phyloP scores from a whole-genome alignment of 2,888 invertebrate species.

The Trypoxylon attenuatum region DNA sequence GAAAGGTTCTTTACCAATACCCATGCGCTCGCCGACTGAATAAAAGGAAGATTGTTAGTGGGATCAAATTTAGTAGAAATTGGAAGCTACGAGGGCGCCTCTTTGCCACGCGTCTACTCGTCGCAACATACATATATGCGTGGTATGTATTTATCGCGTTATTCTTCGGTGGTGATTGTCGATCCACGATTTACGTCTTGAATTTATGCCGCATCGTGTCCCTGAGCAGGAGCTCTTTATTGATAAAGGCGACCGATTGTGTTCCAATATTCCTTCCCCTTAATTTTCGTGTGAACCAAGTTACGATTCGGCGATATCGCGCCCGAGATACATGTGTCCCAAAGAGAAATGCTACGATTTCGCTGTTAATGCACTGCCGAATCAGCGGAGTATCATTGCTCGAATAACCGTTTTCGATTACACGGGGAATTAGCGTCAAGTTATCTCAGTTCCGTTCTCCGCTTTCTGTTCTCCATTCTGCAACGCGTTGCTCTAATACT shows the following conservation, averaged over 20 bases:
- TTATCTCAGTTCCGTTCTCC: too few species aligned
- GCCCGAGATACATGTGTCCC: background rate
- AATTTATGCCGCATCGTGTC: slow-evolving; percentile 5
- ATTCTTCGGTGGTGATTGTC: background rate
- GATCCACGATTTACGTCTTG: background rate
- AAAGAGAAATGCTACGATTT: background rate
- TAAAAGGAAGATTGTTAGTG: slow-evolving; percentile 43
- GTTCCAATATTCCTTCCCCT: slow-evolving; percentile 4
- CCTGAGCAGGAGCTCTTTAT: background rate
- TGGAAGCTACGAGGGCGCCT: slow-evolving; percentile 31
- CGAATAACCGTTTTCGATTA: background rate
- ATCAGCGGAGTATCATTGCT: background rate
- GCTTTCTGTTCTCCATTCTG: too few species aligned
- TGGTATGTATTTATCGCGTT: too few species aligned
- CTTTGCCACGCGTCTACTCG: too few species aligned
- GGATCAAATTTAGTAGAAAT: slow-evolving; percentile 56
- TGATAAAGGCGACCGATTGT: slow-evolving; percentile 6
- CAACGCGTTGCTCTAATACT: background rate
- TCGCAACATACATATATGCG: too few species aligned
- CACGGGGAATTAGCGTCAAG: background rate
- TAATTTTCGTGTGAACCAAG: slow-evolving; percentile 3
- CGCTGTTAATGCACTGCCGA: background rate
- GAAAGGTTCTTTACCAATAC: slow-evolving; percentile 36
- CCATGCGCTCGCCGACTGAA: slow-evolving; percentile 47
- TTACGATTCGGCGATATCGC: too few species aligned